Evolutionary conservation across 2,113 vertebrate genomes (phyloP), one percentile per base, ranked within the genome.

Genomic region (Pachycephala philippinensis): DNA sequence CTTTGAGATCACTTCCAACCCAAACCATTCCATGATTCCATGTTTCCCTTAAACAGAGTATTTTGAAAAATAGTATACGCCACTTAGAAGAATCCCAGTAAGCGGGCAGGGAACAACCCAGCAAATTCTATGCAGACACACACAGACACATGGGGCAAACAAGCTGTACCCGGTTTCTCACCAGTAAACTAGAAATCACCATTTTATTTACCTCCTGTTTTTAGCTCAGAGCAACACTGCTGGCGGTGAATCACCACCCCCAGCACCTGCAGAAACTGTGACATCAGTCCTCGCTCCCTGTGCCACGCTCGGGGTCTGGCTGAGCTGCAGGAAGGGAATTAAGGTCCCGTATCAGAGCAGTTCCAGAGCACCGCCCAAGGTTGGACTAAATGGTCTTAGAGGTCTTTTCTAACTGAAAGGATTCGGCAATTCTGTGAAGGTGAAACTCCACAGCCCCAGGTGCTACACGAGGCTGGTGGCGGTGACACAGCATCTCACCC

Each of bases 381-480:
- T 2, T 44, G 76, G 10, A 42, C 31, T 4, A 22, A 15, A 22
- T 2, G 52, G 4, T 8, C 60, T n/a, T 0, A 4, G 19, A 74
- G 60, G 69, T 17, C 13, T 66, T n/a, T 59, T 9, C 37, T 6
- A 7, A 3, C 22, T 8, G 24, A 8, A n/a, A 53, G 39, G 15
- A 33, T 6, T 6, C 35, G 8, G 15, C 9, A 15, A 0, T 5
- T 30, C 9, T 10, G 24, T 13, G 45, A 4, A 23, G 66, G 57
- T 56, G 76, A 15, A 42, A 17, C 2, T 4, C 11, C 53, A 7
- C 2, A 9, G 7, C 76, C 60, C 30, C n/a, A 20, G 76, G 90
- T 13, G 15, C 14, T 2, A 1, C 31, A 57, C 0, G 5, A 50
- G 44, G 59, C 49, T 11, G 5, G 3, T 1, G 19, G 6, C 26